Evolutionary conservation across 2,113 vertebrate genomes (phyloP).

Genomic region (Seriola aureovittata): DNA sequence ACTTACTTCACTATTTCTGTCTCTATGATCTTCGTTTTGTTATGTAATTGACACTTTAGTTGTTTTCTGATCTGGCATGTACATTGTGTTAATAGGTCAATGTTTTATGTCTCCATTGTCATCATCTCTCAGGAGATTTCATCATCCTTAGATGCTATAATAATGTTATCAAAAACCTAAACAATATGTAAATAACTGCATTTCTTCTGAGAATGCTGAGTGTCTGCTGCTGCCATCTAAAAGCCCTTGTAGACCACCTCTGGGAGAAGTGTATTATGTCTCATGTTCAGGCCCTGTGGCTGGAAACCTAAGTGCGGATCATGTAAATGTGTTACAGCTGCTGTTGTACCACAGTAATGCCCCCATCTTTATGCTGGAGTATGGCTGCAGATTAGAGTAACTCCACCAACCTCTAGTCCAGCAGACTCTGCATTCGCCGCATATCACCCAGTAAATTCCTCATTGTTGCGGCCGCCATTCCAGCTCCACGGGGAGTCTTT

Average conservation of each 20-base stretch:
- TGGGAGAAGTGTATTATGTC: slow-evolving; percentile 87
- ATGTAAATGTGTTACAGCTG: slow-evolving; percentile 89
- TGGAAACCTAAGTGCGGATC: slow-evolving; percentile 89
- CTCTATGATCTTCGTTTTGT: neutral
- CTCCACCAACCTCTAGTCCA: slow-evolving; percentile 79
- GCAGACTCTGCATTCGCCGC: slow-evolving; percentile 83
- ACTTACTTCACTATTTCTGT: neutral
- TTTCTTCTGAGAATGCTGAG: slow-evolving; percentile 6
- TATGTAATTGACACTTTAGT: neutral
- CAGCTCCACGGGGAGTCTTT: slow-evolving; percentile 75
- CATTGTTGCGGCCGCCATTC: slow-evolving; percentile 66
- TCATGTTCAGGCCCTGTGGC: slow-evolving; percentile 86
- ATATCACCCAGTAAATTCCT: slow-evolving; percentile 78
- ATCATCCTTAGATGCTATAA: neutral
- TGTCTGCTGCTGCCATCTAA: slow-evolving; percentile 31
- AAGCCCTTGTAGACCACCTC: slow-evolving; percentile 73
- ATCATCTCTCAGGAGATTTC: slow-evolving; percentile 13
- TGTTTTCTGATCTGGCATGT: neutral
- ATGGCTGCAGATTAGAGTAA: slow-evolving; percentile 90
- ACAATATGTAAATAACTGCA: slow-evolving; percentile 19
- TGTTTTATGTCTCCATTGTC: neutral
- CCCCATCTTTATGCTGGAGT: slow-evolving; percentile 93
- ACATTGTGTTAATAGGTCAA: neutral
- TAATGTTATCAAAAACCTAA: slow-evolving; percentile 26
- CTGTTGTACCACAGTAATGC: slow-evolving; percentile 89